Evolutionary conservation across 2,797 vertebrate genomes (phyloP), one percentile per base, ranked within the genome.

Genomic region (Moxostoma hubbsi): DNA sequence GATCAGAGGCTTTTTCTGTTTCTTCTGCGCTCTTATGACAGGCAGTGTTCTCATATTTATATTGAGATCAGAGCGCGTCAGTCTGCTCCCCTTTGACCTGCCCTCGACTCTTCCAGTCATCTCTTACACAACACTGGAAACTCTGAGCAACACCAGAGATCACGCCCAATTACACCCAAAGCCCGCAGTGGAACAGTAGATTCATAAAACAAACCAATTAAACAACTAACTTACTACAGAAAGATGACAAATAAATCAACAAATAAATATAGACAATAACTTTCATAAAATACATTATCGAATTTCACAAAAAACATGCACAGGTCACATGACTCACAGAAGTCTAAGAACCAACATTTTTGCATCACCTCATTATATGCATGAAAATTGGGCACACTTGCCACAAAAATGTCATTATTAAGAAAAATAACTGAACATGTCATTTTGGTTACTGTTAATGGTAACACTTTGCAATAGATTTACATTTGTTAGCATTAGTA

Each of bases 31-130:
- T 12, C 53, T 66, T 5, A 24, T 46, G 73, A 36, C 46, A 9
- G 49, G 3, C 75, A 0, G 45, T 5, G 66, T 66, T 70, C 55
- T 71, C n/a, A n/a, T 71, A 71, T 78, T 78, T 78, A 78, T 75
- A 54, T 18, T 15, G 18, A 24, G 18, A 24, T 51, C 6, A 61
- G 16, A 12, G 6, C 9, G 57, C 11, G 16, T 50, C 7, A 1
- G 24, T 24, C 5, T 10, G 61, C 16, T 62, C 9, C 8, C 67
- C 67, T 78, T 71, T 78, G 76, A 47, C 75, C 75, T 12, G 62
- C 62, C 24, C 2, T 0, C 0, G 8, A n/a, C 67, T 63, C 57
- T 71, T 63, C 59, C 76, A 10, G 36, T 18, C 76, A 71, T 36
- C 67, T 70, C 16, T 78, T 71, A 0, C 76, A 2, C 76, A 78